Evolutionary conservation across 2,888 invertebrate genomes (phyloP), one percentile per base, ranked within the genome.

Genomic region (Caenorhabditis parvicauda): DNA sequence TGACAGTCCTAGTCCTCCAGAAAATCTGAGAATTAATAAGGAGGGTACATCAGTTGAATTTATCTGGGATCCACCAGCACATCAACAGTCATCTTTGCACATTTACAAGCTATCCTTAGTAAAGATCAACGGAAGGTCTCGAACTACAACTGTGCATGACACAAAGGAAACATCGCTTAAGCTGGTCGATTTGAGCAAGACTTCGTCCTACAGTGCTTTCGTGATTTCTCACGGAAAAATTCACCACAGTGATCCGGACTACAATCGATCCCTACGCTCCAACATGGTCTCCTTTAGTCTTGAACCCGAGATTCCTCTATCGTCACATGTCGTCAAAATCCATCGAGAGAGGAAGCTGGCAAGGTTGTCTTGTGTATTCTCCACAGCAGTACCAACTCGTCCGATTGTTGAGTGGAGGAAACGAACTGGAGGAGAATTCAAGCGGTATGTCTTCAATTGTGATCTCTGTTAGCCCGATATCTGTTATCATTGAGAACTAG

Each of bases 1-100:
- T 22, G 43, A 42, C 29, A 57, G 59, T 27, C 80, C 79, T 0
- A 56, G 73, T 2, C 53, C 52, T 12, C 80, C 79, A 7, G 51
- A 42, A 0, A 44, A 67, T 17, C 39, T 67, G 1, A 9, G 24
- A 27, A 38, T 67, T 2, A 32, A 37, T 2, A 59, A 49, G 22
- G 49, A 44, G 1, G 28, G 44, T 7, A 21, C 35, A 6, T 44
- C 56, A 1, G 59, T 49, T 6, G 2, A 12, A 2, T 27, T 70
- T 1, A 14, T 42, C 21, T 70, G 70, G 70, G 22, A 49, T 2
- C 32, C 39, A 17, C 70, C 70, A 5, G 35, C n/a, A 7, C 47
- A 59, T 9, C 41, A 46, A 9, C 27, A 49, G 0, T 28, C 46
- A 1, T 7, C 50, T 1, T 59, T 64, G 19, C 29, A 27, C 24